Evolutionary conservation across 2,888 invertebrate genomes (phyloP).

Genomic region (Hoplodrina blanda): DNA sequence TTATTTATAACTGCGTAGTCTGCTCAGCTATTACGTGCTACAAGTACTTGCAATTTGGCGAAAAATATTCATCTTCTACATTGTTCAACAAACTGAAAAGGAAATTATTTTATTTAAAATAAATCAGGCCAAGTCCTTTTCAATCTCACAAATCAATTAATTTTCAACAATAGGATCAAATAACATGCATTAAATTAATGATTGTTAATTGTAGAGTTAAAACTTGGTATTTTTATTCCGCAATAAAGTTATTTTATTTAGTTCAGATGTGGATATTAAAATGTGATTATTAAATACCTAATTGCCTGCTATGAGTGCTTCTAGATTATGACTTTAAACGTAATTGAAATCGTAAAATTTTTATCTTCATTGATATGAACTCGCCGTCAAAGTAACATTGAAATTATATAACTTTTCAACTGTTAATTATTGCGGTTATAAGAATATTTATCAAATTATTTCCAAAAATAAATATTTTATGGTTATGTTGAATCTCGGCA

Average conservation of each 20-base stretch:
- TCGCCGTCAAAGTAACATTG: slow-evolving; percentile 75
- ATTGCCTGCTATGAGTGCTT: slow-evolving; percentile 53
- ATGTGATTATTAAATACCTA: slow-evolving; percentile 49
- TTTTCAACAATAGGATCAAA: neutral
- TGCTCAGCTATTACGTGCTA: slow-evolving; percentile 77
- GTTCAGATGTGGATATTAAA: slow-evolving; percentile 54
- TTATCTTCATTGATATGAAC: slow-evolving; percentile 68
- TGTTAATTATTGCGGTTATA: slow-evolving; percentile 31
- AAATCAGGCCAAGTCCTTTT: too few species aligned
- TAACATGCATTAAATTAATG: slow-evolving; percentile 9
- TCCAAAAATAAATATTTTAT: slow-evolving; percentile 9
- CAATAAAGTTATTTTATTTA: slow-evolving; percentile 58
- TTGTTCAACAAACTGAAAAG: neutral
- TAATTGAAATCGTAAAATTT: slow-evolving; percentile 75
- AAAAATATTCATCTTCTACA: slow-evolving; percentile 46
- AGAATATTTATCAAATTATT: slow-evolving; percentile 7
- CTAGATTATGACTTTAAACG: slow-evolving; percentile 63
- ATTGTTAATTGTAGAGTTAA: slow-evolving; percentile 13
- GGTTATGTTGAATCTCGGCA: slow-evolving; percentile 29
- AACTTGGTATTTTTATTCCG: slow-evolving; percentile 33
- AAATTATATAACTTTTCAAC: slow-evolving; percentile 59
- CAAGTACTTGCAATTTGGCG: slow-evolving; percentile 59
- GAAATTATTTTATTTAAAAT: too few species aligned
- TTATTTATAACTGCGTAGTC: slow-evolving; percentile 85
- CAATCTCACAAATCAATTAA: neutral